These are phyloP conservation scores for Athene cunicularia DNA, from an alignment of 2,113 vertebrate species.

Conservation along the genomic window DNA sequence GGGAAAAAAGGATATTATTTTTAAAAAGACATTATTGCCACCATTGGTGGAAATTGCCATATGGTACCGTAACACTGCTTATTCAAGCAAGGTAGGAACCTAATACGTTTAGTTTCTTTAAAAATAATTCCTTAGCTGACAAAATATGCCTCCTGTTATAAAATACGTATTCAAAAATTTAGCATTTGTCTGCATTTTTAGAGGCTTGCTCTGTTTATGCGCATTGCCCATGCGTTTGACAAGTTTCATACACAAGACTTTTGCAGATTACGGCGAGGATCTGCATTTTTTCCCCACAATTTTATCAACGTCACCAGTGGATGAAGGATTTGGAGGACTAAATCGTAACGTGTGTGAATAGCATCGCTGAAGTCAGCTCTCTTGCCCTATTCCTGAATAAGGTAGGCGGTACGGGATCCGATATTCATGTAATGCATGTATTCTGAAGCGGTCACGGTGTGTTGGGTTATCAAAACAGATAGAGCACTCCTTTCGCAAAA, in stretches of 20 bases:
- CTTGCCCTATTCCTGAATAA: not conserved
- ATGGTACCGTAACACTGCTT: not conserved
- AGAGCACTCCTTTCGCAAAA: not conserved
- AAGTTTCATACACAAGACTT: not conserved
- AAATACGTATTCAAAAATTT: not conserved
- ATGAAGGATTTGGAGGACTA: not conserved
- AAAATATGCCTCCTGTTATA: not conserved
- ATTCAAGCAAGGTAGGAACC: not conserved
- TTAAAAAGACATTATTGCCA: not conserved
- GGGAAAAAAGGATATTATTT: not conserved
- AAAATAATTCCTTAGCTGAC: not conserved
- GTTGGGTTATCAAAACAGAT: not conserved
- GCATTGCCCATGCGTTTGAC: fast-evolving
- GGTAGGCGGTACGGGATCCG: not conserved
- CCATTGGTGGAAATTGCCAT: not conserved
- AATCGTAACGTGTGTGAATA: fast-evolving
- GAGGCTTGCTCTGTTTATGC: not conserved
- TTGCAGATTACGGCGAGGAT: fast-evolving
- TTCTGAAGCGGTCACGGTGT: not conserved
- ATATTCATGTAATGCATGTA: not conserved
- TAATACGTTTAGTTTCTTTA: not conserved
- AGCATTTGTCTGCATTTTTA: not conserved
- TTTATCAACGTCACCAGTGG: not conserved
- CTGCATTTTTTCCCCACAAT: not conserved
- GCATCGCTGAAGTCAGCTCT: fast-evolving